Evolutionary conservation across 1,140 invertebrate genomes (phyloP).

Genomic region (Cydia splendana): DNA sequence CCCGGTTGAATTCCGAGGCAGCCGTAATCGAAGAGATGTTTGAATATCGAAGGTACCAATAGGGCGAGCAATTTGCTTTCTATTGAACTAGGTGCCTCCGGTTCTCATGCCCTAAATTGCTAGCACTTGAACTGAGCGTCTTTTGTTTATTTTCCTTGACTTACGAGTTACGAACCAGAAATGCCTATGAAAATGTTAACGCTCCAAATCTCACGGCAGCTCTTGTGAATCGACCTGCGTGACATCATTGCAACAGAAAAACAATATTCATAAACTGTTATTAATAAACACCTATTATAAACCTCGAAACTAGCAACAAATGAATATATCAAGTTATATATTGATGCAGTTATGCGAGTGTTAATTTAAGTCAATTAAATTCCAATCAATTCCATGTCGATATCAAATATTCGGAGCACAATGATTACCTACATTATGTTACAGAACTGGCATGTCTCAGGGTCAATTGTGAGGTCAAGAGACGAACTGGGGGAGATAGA

Average conservation of each 20-base stretch:
- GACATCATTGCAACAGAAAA: neutral
- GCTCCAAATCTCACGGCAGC: neutral
- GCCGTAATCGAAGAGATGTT: conserved; percentile 30
- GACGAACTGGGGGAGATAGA: conserved; percentile 47
- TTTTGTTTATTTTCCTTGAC: neutral
- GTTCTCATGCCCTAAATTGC: conserved; percentile 18
- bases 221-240: neutral
- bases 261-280: neutral
- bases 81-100: conserved; percentile 4
- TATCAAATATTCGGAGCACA: conserved; percentile 24
- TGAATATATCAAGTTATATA: neutral
- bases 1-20: conserved; percentile 44
- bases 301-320: neutral
- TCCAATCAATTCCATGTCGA: conserved; percentile 22
- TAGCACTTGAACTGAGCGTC: neutral
- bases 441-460: conserved; percentile 43
- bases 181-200: neutral
- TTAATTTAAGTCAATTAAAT: conserved; percentile 27
- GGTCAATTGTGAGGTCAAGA: conserved; percentile 59
- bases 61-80: conserved; percentile 23
- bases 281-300: neutral
- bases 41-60: conserved; percentile 2
- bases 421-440: conserved; percentile 50
- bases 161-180: too few species aligned
- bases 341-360: neutral